A percentile compares a stretch with the other conserved stretches of the same genome.
Evolutionary conservation across 2,113 vertebrate species (phyloP).

Genomic region (Herpailurus yagouaroundi): DNA sequence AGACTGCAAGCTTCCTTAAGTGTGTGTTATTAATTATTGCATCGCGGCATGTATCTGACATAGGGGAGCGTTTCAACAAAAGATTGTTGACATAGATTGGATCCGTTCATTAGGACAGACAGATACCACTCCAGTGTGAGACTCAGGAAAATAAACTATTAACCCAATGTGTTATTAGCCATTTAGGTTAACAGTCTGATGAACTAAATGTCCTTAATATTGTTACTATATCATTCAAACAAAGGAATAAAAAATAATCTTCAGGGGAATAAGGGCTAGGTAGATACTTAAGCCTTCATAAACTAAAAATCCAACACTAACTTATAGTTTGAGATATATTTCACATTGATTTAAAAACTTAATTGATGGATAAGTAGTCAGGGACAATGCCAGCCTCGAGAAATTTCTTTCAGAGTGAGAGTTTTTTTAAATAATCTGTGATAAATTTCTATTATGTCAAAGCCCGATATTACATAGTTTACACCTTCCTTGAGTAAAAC

Average conservation of each 20-base stretch:
- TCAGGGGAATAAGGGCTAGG: not conserved
- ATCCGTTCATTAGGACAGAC: not conserved
- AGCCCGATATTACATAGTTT: not conserved
- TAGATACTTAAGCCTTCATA: not conserved
- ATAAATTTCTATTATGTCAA: not conserved
- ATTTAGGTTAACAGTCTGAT: not conserved
- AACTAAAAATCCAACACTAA: not conserved
- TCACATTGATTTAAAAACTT: not conserved
- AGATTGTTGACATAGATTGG: conserved; percentile 1
- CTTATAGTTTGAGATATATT: not conserved
- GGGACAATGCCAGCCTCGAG: not conserved
- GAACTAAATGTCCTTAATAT: not conserved
- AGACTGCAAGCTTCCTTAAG: not conserved
- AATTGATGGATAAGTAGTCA: not conserved
- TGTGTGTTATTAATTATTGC: not conserved
- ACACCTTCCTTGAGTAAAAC: not conserved
- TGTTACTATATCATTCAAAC: not conserved
- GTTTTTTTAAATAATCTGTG: not conserved
- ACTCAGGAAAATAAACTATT: not conserved
- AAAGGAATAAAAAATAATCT: not conserved
- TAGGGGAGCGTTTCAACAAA: not conserved
- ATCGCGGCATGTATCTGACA: not conserved
- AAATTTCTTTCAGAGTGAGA: not conserved
- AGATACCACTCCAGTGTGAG: not conserved
- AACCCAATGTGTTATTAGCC: not conserved